Evolutionary conservation across 2,888 invertebrate genomes (phyloP).

Genomic region (Helleia helle): DNA sequence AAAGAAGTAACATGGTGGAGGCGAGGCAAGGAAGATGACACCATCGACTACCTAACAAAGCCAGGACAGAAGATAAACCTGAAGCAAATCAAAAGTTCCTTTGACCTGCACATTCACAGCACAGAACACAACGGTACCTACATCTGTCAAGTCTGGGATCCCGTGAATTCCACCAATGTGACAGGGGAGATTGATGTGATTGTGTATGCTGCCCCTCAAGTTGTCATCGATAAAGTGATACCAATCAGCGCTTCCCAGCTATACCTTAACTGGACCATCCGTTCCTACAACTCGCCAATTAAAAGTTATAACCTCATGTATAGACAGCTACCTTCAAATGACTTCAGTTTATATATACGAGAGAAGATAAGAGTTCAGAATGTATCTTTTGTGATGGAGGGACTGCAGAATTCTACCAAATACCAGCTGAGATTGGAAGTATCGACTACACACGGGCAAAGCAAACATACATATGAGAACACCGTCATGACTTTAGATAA

Average conservation of each 20-base stretch:
- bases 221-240: conserved; percentile 81
- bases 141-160: conserved; percentile 44
- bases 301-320: conserved; percentile 73
- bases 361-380: conserved; percentile 76
- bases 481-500: conserved; percentile 74
- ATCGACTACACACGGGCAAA: conserved; percentile 76
- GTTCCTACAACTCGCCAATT: conserved; percentile 82
- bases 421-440: conserved; percentile 81
- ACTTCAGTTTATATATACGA: conserved; percentile 58
- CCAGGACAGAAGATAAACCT: conserved; percentile 24
- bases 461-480: conserved; percentile 66
- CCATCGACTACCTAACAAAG: conserved; percentile 22
- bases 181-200: conserved; percentile 63
- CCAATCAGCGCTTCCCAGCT: conserved; percentile 83
- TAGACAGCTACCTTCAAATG: conserved; percentile 37
- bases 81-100: conserved; percentile 74
- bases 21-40: conserved; percentile 27
- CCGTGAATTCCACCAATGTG: conserved; percentile 42
- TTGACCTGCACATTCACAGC: conserved; percentile 56
- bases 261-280: conserved; percentile 88
- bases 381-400: conserved; percentile 79
- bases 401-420: conserved; percentile 76
- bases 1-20: conserved; percentile 49
- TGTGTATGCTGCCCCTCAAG: conserved; percentile 80
- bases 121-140: conserved; percentile 81